Conservation (phyloP, 2,888 invertebrate genomes). For the Arenicola marina region DNA sequence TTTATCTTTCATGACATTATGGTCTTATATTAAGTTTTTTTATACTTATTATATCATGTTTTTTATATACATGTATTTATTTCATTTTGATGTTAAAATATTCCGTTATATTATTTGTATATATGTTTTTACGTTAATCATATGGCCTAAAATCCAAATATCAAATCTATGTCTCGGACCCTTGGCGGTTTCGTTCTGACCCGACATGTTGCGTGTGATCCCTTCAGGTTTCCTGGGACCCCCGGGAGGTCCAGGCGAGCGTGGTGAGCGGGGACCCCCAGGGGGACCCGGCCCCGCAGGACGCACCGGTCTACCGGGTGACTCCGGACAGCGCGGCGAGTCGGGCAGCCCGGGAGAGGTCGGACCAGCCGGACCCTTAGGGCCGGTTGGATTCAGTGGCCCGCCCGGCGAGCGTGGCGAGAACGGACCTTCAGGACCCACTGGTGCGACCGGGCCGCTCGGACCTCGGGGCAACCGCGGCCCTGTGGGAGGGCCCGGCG, state of each 20-base stretch:
- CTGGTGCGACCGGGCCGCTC: conserved; percentile 11
- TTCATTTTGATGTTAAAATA: too few relatives aligned
- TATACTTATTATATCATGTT: too few relatives aligned
- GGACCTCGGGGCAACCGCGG: conserved; percentile 1
- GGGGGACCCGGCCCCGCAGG: conserved; percentile 18
- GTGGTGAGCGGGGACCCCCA: conserved; percentile 11
- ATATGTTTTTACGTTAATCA: too few relatives aligned
- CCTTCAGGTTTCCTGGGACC: conserved; percentile 6
- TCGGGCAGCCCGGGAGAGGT: conserved; percentile 4
- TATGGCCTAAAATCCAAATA: too few relatives aligned
- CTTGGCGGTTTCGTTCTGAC: too few relatives aligned
- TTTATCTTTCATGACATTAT: too few relatives aligned
- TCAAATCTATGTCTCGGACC: too few relatives aligned
- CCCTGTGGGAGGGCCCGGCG: conserved; percentile 22
- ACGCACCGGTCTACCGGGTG: not conserved
- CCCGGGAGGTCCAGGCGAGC: not conserved
- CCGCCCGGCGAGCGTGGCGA: conserved; percentile 1
- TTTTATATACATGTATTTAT: too few relatives aligned
- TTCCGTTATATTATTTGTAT: too few relatives aligned
- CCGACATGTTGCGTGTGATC: not conserved
- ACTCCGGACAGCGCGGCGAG: not conserved
- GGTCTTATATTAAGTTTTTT: too few relatives aligned
- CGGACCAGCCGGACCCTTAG: conserved; percentile 8
- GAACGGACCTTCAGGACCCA: conserved; percentile 10
- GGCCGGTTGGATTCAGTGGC: not conserved